These are phyloP conservation scores for Hippasteria phrygiana DNA, from an alignment of 53 echinoderm and acorn worm species.

Conservation along the genomic window DNA sequence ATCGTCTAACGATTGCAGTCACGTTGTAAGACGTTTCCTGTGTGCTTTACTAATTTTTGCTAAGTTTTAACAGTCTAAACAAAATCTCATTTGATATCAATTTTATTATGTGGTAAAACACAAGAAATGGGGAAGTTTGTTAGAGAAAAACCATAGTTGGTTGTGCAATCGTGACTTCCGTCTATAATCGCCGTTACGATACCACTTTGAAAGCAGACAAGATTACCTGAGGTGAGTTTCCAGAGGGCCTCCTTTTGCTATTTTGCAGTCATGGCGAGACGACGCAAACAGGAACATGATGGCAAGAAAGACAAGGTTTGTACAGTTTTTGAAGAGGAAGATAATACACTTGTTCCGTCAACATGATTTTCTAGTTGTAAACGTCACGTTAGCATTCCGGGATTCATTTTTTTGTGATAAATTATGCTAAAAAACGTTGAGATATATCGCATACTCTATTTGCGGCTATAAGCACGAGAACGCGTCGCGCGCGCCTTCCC, in stretches of 20 bases:
- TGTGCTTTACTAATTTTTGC: neutral
- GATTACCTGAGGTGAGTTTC: neutral
- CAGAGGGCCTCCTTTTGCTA: neutral
- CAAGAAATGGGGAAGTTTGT: neutral
- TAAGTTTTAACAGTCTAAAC: neutral
- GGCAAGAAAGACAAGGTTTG: slow-evolving; percentile 20
- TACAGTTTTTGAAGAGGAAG: slow-evolving; percentile 7
- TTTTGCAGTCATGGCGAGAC: slow-evolving; percentile 7
- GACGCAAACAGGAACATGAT: neutral
- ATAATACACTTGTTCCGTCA: neutral
- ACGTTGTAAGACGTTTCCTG: neutral
- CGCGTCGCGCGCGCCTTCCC: neutral
- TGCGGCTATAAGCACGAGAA: neutral
- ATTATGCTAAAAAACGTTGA: slow-evolving; percentile 8
- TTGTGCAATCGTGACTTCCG: slow-evolving; percentile 27
- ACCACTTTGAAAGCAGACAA: no score
- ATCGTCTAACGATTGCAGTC: slow-evolving; percentile 24
- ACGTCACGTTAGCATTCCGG: slow-evolving; percentile 14
- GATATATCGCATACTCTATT: neutral
- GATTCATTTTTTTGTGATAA: slow-evolving; percentile 4
- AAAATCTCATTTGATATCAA: neutral
- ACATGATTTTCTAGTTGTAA: neutral
- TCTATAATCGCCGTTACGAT: slow-evolving; percentile 9
- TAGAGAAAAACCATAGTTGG: neutral
- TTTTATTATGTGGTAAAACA: no score